phyloP scores from a whole-genome alignment of 2,797 vertebrate genomes.

The Acropternis orthonyx region DNA sequence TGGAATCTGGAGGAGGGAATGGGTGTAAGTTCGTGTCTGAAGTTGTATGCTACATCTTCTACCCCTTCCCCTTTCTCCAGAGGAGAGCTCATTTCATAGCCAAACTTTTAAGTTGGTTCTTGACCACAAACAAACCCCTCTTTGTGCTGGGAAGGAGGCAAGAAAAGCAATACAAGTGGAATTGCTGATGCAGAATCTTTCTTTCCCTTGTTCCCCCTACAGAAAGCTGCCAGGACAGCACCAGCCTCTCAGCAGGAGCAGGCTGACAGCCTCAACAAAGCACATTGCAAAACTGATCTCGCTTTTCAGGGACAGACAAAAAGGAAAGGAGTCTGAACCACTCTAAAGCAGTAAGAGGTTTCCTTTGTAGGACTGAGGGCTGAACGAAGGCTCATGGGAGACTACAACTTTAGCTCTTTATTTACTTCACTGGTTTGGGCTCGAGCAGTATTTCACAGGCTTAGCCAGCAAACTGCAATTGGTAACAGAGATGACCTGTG shows the following conservation, averaged over 20 bases:
- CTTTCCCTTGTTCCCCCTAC: not conserved
- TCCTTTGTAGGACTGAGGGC: conserved; percentile 17
- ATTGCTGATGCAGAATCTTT: conserved; percentile 34
- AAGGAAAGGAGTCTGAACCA: not conserved
- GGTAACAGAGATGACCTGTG: not conserved
- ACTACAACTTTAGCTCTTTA: conserved; percentile 11
- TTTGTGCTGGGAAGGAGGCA: conserved; percentile 33
- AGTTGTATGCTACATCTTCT: not conserved
- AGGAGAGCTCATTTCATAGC: conserved; percentile 9
- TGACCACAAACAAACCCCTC: conserved; percentile 52
- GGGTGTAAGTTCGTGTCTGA: not conserved
- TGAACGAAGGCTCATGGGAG: not conserved
- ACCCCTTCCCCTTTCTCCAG: not conserved
- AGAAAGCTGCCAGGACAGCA: conserved; percentile 5
- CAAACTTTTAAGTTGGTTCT: conserved; percentile 22
- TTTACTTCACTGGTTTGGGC: not conserved
- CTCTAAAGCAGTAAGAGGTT: not conserved
- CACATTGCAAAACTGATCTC: conserved; percentile 10
- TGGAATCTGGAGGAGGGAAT: not conserved
- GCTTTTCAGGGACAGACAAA: conserved; percentile 46
- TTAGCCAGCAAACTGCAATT: not conserved
- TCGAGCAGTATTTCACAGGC: not conserved
- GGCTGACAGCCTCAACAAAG: conserved; percentile 42
- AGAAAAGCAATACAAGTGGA: conserved; percentile 8
- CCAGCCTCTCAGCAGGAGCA: not conserved